Evolutionary conservation across 2,113 vertebrate genomes (phyloP).

Genomic region (Brachypteracias leptosomus): DNA sequence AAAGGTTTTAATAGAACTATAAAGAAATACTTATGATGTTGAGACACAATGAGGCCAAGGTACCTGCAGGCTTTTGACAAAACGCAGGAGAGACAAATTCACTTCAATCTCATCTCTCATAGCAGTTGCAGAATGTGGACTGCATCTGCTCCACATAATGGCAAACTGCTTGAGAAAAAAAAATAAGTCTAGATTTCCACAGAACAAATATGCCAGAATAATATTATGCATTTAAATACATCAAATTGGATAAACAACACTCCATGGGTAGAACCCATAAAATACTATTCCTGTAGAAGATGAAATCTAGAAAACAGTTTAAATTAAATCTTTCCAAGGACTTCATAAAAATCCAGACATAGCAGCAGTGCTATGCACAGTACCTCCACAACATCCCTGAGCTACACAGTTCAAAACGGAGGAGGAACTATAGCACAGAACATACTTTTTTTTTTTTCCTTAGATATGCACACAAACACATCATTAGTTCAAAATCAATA

Average conservation of each 20-base stretch:
- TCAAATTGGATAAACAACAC: conserved; percentile 13
- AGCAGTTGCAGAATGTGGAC: not conserved
- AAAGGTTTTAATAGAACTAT: not conserved
- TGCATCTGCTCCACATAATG: not conserved
- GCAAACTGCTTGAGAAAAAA: not conserved
- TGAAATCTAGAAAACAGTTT: conserved; percentile 37
- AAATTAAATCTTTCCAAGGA: conserved; percentile 52
- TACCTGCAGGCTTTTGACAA: not conserved
- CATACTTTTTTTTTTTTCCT: not conserved
- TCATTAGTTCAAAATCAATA: conserved; percentile 37
- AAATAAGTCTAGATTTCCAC: not conserved
- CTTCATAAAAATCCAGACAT: conserved; percentile 34
- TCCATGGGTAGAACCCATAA: not conserved
- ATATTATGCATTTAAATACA: conserved; percentile 12
- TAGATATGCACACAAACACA: conserved; percentile 1
- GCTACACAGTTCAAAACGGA: not conserved
- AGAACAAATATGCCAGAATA: conserved; percentile 11
- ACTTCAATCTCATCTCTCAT: not conserved
- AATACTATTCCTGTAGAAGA: not conserved
- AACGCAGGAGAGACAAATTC: not conserved
- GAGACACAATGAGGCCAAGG: not conserved
- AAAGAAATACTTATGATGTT: not conserved
- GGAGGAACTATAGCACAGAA: not conserved
- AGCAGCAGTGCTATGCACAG: not conserved
- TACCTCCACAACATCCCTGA: not conserved